Percentiles rank a stretch among this genome's conserved stretches.
Conservation (phyloP, 2,888 invertebrate genomes). For the Mesochorus sp. region DNA sequence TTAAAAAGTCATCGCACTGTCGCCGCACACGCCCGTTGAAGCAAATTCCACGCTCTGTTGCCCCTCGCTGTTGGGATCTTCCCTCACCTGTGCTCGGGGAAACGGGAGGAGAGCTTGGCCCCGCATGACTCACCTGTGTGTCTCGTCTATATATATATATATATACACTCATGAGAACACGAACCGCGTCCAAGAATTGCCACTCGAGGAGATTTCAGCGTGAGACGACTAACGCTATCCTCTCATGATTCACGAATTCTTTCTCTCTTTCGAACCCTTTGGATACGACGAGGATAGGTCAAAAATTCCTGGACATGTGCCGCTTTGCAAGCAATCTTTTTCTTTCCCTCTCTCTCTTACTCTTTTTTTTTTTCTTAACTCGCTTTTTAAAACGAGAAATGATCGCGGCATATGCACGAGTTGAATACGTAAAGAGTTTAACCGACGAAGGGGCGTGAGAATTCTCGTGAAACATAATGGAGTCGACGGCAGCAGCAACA, state of each 20-base stretch:
- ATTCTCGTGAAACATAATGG: constrained; percentile 13
- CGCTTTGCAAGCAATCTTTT: constrained; percentile 14
- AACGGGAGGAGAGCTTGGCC: constrained; percentile 29
- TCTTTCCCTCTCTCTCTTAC: neutral
- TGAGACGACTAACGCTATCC: constrained; percentile 18
- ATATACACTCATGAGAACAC: constrained; percentile 17
- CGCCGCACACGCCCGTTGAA: neutral
- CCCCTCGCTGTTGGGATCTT: neutral
- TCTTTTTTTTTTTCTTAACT: neutral
- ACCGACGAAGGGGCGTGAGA: constrained; percentile 44
- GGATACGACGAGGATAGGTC: constrained; percentile 11
- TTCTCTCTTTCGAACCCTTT: neutral
- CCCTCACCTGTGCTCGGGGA: neutral
- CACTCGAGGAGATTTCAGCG: constrained; percentile 1
- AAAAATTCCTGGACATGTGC: constrained; percentile 47
- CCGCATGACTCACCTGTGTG: constrained; percentile 56
- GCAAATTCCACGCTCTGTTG: constrained; percentile 28
- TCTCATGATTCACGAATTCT: constrained; percentile 36
- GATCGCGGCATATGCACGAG: constrained; percentile 32
- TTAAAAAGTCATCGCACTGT: constrained; percentile 5
- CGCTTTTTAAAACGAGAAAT: constrained; percentile 34
- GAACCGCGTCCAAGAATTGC: constrained; percentile 1
- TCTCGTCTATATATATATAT: too few relatives aligned
- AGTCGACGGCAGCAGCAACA: neutral
- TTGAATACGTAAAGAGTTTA: too few relatives aligned